Conservation (phyloP, 1,140 invertebrate genomes). For the Panulirus ornatus region DNA sequence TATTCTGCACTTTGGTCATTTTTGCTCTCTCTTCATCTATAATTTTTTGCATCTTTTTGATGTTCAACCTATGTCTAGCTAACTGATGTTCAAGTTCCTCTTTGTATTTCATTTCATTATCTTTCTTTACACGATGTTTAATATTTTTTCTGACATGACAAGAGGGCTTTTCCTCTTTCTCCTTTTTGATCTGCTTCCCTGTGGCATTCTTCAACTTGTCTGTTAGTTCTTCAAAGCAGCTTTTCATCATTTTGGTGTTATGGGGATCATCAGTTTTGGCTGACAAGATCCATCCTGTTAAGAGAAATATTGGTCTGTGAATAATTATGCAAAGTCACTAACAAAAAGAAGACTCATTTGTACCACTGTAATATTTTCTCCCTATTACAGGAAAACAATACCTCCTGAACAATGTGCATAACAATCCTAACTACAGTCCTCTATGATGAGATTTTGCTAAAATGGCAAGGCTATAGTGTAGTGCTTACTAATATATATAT, state of each 20-base stretch:
- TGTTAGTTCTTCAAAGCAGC: neutral
- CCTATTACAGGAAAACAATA: no score
- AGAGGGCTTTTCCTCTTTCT: neutral
- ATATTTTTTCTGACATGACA: neutral
- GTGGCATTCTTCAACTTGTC: neutral
- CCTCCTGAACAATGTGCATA: no score
- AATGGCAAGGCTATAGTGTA: no score
- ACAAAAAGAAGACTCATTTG: no score
- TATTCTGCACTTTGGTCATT: conserved; percentile 19
- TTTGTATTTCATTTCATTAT: neutral
- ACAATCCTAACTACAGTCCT: no score
- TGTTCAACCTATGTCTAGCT: neutral
- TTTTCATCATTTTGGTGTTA: neutral
- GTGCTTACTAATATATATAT: no score
- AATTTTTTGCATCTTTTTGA: conserved; percentile 20
- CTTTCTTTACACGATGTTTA: neutral
- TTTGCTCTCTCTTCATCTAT: conserved; percentile 35
- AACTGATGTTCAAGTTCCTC: conserved; percentile 12
- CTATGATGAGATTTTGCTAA: no score
- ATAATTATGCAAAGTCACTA: no score
- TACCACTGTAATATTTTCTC: no score
- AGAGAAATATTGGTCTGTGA: no score
- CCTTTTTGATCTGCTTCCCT: neutral
- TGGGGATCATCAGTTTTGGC: neutral
- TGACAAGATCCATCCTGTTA: neutral